These are phyloP conservation scores for Carapus acus DNA, from an alignment of 2,797 vertebrate species.

Conservation along the genomic window DNA sequence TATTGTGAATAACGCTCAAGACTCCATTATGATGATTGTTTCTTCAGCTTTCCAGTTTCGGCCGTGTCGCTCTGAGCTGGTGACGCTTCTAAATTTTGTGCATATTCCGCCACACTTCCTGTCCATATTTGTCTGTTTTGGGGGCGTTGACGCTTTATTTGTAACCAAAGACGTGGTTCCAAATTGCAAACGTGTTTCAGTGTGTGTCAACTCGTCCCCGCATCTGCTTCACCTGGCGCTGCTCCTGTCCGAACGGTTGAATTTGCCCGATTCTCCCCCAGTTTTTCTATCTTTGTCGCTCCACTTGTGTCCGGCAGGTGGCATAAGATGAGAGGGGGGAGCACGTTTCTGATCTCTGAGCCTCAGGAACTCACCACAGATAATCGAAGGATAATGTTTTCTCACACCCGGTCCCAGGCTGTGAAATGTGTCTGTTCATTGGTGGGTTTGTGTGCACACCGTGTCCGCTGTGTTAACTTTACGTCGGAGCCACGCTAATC, in stretches of 20 bases:
- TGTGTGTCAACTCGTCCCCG: conserved; percentile 47
- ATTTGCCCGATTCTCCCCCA: conserved; percentile 39
- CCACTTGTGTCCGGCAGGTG: conserved; percentile 43
- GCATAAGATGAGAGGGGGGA: conserved; percentile 35
- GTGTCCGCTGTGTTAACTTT: conserved; percentile 51
- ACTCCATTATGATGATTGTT: conserved; percentile 18
- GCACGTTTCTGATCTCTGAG: conserved; percentile 48
- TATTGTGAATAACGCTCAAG: conserved; percentile 27
- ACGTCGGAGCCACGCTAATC: conserved; percentile 43
- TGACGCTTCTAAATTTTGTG: conserved; percentile 35
- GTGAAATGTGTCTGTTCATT: conserved; percentile 48
- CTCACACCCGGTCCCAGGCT: conserved; percentile 34
- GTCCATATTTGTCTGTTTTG: conserved; percentile 41
- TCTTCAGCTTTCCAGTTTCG: conserved; percentile 46
- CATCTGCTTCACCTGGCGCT: conserved; percentile 52
- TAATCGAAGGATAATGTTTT: conserved; percentile 32
- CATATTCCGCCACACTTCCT: too few species aligned
- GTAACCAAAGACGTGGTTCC: conserved; percentile 71
- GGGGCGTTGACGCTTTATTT: conserved; percentile 60
- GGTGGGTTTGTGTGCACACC: conserved; percentile 41
- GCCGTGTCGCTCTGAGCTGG: conserved; percentile 38
- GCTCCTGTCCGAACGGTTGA: conserved; percentile 36
- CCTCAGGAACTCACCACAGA: conserved; percentile 44
- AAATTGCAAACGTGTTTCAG: conserved; percentile 50
- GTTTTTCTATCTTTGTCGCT: too few species aligned